Evolutionary conservation across 1,140 invertebrate genomes (phyloP), one percentile per base, ranked within the genome.

Genomic region (Tribolium castaneum): DNA sequence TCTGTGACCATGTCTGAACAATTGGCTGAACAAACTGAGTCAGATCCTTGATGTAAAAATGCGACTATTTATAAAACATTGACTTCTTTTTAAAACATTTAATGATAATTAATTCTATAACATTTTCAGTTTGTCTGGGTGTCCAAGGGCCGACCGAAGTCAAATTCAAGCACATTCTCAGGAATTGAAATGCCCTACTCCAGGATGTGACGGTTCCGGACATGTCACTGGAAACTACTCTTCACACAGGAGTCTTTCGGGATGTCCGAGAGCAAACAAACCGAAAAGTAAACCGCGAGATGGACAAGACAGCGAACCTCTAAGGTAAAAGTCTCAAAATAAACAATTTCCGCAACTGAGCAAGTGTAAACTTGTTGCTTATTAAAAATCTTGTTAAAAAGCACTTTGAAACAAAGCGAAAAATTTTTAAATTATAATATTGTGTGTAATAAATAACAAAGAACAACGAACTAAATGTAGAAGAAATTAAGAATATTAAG

Each of bases 271-370:
- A 80, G 96, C 96, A 80, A 97, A 97, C 87, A 97, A 97, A 83
- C 95, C 96, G 6, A 97, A 97, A 87, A 97, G 94, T 87, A 97
- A 96, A 90, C 95, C 95, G 0, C 88, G 95, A 45, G 96, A 97
- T 86, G 95, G 95, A 51, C 95, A 96, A 83, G 96, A 97, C 85
- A 95, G 95, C 1, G 96, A 97, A 85, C 95, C 95, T 6, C 87
- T 97, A 71, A 94, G 95, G 93, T 95, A 86, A n/a, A n/a, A n/a
- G n/a, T n/a, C n/a, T n/a, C n/a, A n/a, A n/a, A n/a, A n/a, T n/a
- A n/a, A n/a, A n/a, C n/a, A n/a, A n/a, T n/a, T n/a, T n/a, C n/a
- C n/a, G n/a, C n/a, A n/a, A n/a, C n/a, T n/a, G n/a, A n/a, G n/a
- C n/a, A n/a, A n/a, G n/a, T n/a, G n/a, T n/a, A n/a, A n/a, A n/a